phyloP scores from a whole-genome alignment of 2,113 vertebrate genomes.

The Nannobrachium achirus region DNA sequence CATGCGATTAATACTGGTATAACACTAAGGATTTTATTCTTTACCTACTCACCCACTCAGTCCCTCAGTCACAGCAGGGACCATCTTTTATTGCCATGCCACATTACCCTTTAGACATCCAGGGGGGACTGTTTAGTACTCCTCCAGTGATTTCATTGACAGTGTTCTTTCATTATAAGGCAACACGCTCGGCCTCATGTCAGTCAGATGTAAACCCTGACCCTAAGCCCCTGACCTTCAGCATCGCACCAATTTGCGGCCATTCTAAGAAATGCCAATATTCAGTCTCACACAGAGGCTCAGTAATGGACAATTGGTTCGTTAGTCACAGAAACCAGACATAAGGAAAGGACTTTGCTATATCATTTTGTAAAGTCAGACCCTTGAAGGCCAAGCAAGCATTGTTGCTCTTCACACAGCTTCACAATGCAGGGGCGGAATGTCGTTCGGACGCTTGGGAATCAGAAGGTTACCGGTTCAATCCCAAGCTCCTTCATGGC shows the following conservation, averaged over 20 bases:
- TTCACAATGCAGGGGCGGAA: too few species aligned
- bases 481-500: too few species aligned
- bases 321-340: constrained; percentile 12
- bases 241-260: constrained; percentile 32
- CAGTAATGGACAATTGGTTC: constrained; percentile 30
- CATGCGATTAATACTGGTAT: too few species aligned
- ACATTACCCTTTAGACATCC: constrained; percentile 49
- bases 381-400: too few species aligned
- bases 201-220: constrained; percentile 51
- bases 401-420: too few species aligned
- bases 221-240: constrained; percentile 56
- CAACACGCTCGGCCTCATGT: constrained; percentile 33
- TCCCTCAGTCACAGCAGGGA: constrained; percentile 6
- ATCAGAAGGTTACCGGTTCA: too few species aligned
- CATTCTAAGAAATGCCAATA: constrained; percentile 24
- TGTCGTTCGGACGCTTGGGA: too few species aligned
- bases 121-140: constrained; percentile 42
- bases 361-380: too few species aligned
- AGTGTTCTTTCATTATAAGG: constrained; percentile 50
- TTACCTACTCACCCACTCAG: background rate
- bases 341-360: background rate
- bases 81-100: constrained; percentile 26
- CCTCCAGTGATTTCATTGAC: constrained; percentile 45
- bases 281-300: constrained; percentile 14
- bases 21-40: too few species aligned